These are phyloP conservation scores for Entomobrya multifasciata DNA, from an alignment of 2,888 invertebrate species.

Conservation along the genomic window DNA sequence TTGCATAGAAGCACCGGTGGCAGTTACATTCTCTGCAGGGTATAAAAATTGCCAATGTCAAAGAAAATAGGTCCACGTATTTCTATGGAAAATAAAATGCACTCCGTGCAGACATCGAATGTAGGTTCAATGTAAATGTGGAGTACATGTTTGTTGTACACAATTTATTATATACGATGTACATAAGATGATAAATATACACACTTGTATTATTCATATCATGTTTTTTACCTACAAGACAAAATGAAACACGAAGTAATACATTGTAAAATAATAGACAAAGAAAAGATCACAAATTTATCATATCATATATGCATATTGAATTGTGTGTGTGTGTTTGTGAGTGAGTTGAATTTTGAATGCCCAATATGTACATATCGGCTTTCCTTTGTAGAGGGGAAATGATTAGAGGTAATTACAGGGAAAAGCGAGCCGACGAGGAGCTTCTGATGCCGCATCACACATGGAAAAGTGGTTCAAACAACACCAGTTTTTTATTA, in stretches of 20 bases:
- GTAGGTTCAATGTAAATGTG: not conserved
- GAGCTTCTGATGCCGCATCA: conserved; percentile 80
- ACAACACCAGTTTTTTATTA: conserved; percentile 76
- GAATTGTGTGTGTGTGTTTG: not conserved
- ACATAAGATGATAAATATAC: conserved; percentile 23
- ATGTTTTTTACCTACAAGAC: conserved; percentile 40
- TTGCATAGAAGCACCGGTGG: too few species aligned
- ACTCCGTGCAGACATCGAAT: too few species aligned
- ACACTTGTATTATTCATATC: conserved; percentile 56
- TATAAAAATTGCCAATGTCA: too few species aligned
- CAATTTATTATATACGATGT: not conserved
- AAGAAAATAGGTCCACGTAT: too few species aligned
- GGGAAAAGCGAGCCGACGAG: conserved; percentile 80
- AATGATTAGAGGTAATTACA: conserved; percentile 80
- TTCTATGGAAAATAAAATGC: too few species aligned
- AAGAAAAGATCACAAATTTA: conserved; percentile 62
- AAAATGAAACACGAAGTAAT: conserved; percentile 59
- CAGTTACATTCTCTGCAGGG: too few species aligned
- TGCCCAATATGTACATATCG: conserved; percentile 80
- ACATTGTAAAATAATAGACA: conserved; percentile 67
- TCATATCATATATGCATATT: conserved; percentile 30
- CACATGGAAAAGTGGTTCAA: conserved; percentile 79
- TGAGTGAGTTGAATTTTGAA: conserved; percentile 75
- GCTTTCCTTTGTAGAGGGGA: conserved; percentile 80
- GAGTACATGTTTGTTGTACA: not conserved